Evolutionary conservation across 2,888 invertebrate genomes (phyloP).

Genomic region (Eupithecia exiguata): DNA sequence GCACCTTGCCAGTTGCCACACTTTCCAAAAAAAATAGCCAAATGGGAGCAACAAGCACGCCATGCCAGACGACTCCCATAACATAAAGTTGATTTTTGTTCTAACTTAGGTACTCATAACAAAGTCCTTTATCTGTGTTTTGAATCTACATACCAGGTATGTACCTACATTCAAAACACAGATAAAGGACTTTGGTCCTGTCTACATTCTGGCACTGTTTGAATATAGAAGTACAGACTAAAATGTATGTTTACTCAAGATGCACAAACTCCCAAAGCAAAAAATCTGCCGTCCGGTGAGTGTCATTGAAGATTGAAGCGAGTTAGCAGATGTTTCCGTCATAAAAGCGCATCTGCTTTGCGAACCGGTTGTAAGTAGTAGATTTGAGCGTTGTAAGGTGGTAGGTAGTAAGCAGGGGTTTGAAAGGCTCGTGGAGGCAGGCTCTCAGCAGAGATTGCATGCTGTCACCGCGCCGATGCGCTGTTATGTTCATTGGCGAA

Average conservation of each 20-base stretch:
- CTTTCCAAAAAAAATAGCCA: conserved; percentile 22
- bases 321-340: conserved; percentile 24
- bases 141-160: neutral
- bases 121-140: neutral
- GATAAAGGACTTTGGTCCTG: no score
- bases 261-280: conserved; percentile 4
- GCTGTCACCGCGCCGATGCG: conserved; percentile 5
- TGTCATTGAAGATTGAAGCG: conserved; percentile 11
- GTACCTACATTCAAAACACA: no score
- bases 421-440: conserved; percentile 19
- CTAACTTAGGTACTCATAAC: neutral
- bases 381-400: neutral
- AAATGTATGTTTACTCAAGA: neutral
- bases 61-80: neutral
- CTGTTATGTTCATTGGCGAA: neutral
- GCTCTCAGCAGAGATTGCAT: conserved; percentile 33
- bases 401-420: conserved; percentile 20
- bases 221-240: neutral
- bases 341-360: conserved; percentile 28
- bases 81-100: neutral
- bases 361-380: conserved; percentile 21
- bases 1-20: conserved; percentile 32
- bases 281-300: conserved; percentile 15
- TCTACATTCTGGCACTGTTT: neutral
- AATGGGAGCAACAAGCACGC: neutral